Evolutionary conservation across 2,113 vertebrate species (phyloP).

Genomic region (Lepidothrix coronata): DNA sequence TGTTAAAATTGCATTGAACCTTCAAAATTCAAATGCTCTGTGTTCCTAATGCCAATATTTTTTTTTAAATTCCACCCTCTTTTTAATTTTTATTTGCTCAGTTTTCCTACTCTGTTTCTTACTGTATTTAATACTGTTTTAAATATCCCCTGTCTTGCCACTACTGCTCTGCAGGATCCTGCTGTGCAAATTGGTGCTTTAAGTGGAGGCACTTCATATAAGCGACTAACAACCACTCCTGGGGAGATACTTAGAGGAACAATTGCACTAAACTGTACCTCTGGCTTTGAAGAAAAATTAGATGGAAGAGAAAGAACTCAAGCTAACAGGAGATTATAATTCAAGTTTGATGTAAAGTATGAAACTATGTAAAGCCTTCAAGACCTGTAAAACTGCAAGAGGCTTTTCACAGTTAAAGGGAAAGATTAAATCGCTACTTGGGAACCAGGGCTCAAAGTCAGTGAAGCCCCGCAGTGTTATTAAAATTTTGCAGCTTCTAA

Average conservation of each 20-base stretch:
- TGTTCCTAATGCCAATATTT: neutral
- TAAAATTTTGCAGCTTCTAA: neutral
- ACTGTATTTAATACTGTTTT: conserved; percentile 10
- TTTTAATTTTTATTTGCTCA: neutral
- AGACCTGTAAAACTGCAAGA: conserved; percentile 10
- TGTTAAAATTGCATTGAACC: neutral
- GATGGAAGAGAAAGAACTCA: neutral
- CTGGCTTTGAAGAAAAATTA: conserved; percentile 32
- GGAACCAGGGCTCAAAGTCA: neutral
- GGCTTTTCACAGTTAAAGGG: neutral
- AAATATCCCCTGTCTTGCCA: conserved; percentile 14
- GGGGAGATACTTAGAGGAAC: conserved; percentile 43
- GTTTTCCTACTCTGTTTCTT: neutral
- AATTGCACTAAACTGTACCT: conserved; percentile 25
- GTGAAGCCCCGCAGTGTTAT: neutral
- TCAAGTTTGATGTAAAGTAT: neutral
- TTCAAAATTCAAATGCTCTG: neutral
- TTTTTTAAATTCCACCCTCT: neutral
- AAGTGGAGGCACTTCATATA: conserved; percentile 17
- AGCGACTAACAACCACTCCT: conserved; percentile 23
- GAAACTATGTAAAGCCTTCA: neutral
- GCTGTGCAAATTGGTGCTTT: conserved; percentile 41
- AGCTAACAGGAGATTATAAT: conserved; percentile 1
- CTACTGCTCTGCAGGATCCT: neutral
- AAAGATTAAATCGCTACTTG: neutral